Percentiles rank a stretch among this genome's conserved stretches.
Conservation (phyloP, 2,888 invertebrate species). For the Parascotia fuliginaria region DNA sequence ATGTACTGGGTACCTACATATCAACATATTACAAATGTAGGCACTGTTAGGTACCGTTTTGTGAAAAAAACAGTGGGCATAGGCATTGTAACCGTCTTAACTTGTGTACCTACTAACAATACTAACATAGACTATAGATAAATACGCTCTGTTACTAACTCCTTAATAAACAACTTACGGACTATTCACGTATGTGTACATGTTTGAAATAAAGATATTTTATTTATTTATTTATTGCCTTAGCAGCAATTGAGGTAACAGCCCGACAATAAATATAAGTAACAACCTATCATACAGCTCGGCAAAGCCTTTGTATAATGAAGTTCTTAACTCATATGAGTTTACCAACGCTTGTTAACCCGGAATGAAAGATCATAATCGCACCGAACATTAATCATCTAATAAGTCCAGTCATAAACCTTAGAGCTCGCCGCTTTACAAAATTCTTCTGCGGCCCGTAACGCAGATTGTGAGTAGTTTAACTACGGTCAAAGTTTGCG, state of each 20-base stretch:
- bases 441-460: constrained; percentile 57
- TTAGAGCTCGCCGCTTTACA: constrained; percentile 25
- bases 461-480: constrained; percentile 51
- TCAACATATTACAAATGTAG: no score
- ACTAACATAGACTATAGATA: no score
- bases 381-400: constrained; percentile 44
- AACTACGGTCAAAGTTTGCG: constrained; percentile 59
- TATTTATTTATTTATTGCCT: no score
- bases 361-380: constrained; percentile 38
- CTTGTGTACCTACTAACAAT: no score
- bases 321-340: constrained; percentile 12
- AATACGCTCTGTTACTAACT: no score
- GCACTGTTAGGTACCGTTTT: no score
- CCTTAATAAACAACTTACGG: no score
- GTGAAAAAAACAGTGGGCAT: no score
- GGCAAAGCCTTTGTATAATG: constrained; percentile 9
- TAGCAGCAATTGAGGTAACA: neutral
- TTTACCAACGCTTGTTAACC: constrained; percentile 12
- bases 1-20: no score
- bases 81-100: no score
- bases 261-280: neutral
- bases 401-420: constrained; percentile 35
- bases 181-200: no score
- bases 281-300: constrained; percentile 9
- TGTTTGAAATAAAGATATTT: no score